Conservation (phyloP, 2,113 vertebrate species). For the Meriones unguiculatus region DNA sequence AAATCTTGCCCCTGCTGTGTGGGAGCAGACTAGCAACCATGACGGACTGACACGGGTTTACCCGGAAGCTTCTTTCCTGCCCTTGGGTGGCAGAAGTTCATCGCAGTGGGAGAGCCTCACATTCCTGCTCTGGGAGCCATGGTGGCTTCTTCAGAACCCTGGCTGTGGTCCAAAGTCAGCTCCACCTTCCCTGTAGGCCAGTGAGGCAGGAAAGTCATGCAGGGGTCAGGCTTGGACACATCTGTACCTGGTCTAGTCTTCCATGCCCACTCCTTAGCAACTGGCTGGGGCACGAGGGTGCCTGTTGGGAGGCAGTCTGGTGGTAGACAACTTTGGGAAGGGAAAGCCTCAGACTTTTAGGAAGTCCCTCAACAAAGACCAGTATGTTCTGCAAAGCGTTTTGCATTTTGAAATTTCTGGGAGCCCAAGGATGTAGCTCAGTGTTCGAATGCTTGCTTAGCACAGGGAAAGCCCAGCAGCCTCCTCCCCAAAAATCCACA, state of each 20-base stretch:
- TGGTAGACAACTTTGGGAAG: background rate
- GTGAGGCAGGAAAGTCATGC: background rate
- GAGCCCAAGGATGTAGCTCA: background rate
- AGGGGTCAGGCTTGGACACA: fast-evolving
- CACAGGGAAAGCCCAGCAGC: background rate
- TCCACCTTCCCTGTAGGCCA: conserved; percentile 35
- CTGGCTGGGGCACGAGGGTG: background rate
- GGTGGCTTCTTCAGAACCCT: conserved; percentile 53
- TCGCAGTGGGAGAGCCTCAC: background rate
- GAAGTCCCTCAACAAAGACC: conserved; percentile 49
- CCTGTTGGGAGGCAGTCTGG: background rate
- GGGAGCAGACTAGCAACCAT: fast-evolving
- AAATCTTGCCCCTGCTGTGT: background rate
- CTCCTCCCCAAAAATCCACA: too few relatives aligned
- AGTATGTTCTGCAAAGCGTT: conserved; percentile 34
- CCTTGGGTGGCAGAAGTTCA: background rate
- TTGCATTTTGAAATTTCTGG: conserved; percentile 36
- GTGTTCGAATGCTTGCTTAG: background rate
- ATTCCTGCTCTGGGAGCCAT: background rate
- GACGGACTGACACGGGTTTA: background rate
- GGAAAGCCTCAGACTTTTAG: background rate
- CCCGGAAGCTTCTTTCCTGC: background rate
- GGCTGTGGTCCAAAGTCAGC: background rate
- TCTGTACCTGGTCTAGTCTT: conserved; percentile 11
- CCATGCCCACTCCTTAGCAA: background rate